phyloP scores from a whole-genome alignment of 2,113 vertebrate genomes.

The Semnornis frantzii region DNA sequence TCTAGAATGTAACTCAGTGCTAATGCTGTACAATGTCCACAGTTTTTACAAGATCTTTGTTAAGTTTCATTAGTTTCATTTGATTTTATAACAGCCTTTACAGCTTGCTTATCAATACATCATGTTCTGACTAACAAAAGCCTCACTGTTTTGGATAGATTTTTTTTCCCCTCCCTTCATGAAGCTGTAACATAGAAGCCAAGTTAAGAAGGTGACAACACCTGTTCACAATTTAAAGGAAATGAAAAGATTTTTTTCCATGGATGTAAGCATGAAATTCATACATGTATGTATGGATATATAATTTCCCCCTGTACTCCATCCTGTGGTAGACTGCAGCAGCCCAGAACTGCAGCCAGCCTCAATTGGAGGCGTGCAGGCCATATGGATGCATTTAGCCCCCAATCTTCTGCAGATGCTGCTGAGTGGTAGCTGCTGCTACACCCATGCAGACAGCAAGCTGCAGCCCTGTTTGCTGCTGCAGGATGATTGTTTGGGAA shows the following conservation, averaged over 20 bases:
- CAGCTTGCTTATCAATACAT: conserved; percentile 72
- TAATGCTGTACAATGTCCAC: conserved; percentile 59
- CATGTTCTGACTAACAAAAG: conserved; percentile 74
- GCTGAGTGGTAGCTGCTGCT: background rate
- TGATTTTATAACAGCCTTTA: conserved; percentile 81
- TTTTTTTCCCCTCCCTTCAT: background rate
- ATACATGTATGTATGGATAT: conserved; percentile 39
- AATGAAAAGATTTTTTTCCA: conserved; percentile 68
- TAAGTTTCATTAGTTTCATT: conserved; percentile 70
- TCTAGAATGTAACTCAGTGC: background rate
- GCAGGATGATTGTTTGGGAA: conserved; percentile 27
- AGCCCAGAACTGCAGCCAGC: conserved; percentile 48
- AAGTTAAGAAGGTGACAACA: conserved; percentile 69
- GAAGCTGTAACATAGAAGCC: conserved; percentile 68
- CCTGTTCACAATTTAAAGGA: conserved; percentile 77
- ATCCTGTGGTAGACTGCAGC: conserved; percentile 48
- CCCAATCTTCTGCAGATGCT: conserved; percentile 70
- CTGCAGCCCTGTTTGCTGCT: conserved; percentile 37
- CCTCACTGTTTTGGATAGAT: conserved; percentile 47
- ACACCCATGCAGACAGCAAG: conserved; percentile 1
- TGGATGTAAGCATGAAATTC: conserved; percentile 65
- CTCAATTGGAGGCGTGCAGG: conserved; percentile 43
- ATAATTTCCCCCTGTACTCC: conserved; percentile 38
- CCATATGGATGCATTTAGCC: conserved; percentile 72
- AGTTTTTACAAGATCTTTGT: conserved; percentile 65